Evolutionary conservation across 2,113 vertebrate genomes (phyloP), one percentile per base, ranked within the genome.

Genomic region (Urocynchramus pylzowi): DNA sequence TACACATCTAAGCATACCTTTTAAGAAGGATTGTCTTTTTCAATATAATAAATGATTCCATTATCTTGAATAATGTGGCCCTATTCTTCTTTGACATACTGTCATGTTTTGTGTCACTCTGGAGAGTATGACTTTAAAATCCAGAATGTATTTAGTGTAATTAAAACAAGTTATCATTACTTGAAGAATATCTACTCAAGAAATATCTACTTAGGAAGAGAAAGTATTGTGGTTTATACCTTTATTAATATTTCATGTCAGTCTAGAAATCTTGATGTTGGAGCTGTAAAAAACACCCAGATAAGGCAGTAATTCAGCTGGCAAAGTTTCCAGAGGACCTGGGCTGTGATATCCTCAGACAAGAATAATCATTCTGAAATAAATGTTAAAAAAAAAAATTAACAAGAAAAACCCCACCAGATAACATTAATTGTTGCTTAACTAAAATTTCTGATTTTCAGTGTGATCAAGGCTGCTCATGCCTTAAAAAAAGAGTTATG

Each of bases 331-430:
- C 24, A 35, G 71, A 87, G 61, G 16, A 35, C 19, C 6, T 13
- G 10, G 17, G 11, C 22, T 73, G 10, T 60, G 20, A 77, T 60
- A 50, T 33, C 6, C 26, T 1, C 30, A 57, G 13, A 61, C 2
- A 71, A 71, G 22, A 87, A 68, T 19, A 78, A 69, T 65, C 0
- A 41, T n/a, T 68, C 9, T 61, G 64, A 81, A 68, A 42, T 30
- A 73, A 89, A 41, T 39, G 71, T 68, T 47, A 37, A 20, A 45
- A 63, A 84, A 63, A 84, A 74, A 13, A 35, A 37, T n/a, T 47
- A 47, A 4, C n/a, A 67, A 35, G 1, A 11, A 16, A 17, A 21
- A 4, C 3, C 0, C 1, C 3, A 16, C 2, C 26, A 22, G 9
- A 15, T 24, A 37, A 26, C 1, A 35, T 65, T 53, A 0, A 0